phyloP scores from a whole-genome alignment of 2,113 vertebrate species.

The Aix galericulata region DNA sequence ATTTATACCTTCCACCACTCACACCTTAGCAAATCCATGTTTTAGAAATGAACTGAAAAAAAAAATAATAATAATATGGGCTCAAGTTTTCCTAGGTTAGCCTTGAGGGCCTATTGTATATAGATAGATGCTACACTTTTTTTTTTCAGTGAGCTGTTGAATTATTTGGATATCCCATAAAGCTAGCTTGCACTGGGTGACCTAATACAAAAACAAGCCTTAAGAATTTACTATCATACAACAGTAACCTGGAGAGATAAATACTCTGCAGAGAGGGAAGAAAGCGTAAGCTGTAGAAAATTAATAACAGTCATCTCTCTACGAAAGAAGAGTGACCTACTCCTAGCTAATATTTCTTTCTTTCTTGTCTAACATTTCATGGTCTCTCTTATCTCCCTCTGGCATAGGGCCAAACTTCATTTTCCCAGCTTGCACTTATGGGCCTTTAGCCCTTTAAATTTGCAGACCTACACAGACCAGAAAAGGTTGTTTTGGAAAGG shows the following conservation, averaged over 20 bases:
- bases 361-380: slow-evolving; percentile 1
- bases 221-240: slow-evolving; percentile 31
- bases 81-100: background rate
- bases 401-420: background rate
- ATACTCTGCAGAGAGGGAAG: background rate
- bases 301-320: background rate
- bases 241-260: slow-evolving; percentile 14
- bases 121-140: background rate
- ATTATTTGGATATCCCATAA: background rate
- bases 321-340: background rate
- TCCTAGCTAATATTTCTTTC: background rate
- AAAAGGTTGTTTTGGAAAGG: background rate
- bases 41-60: background rate
- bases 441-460: background rate
- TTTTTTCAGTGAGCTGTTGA: background rate
- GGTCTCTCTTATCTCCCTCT: background rate
- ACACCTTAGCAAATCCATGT: background rate
- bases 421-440: background rate
- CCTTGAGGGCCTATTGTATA: background rate
- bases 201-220: slow-evolving; percentile 29
- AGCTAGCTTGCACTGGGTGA: slow-evolving; percentile 1
- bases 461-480: background rate
- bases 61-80: background rate
- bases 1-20: background rate
- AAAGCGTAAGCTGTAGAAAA: background rate